phyloP scores from a whole-genome alignment of 37 sponge, comb jelly and placozoan genomes.

The Mnemiopsis leidyi region DNA sequence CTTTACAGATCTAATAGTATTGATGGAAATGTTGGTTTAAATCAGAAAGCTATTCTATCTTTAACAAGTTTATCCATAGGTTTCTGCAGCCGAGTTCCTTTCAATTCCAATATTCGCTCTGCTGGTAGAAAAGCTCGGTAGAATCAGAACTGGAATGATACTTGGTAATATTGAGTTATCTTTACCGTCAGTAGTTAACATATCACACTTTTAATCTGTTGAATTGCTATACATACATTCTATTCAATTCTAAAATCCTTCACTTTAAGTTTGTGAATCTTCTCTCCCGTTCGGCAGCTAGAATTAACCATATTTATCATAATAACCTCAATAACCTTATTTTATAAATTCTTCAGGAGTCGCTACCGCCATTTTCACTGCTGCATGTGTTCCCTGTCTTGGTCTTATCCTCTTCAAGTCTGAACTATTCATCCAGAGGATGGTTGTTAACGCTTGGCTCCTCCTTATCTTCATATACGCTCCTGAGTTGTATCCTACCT shows the following conservation, averaged over 20 bases:
- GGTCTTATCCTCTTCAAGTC: conserved; percentile 5
- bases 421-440: not conserved
- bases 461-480: conserved; percentile 6
- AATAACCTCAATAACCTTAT: not conserved
- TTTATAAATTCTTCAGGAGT: not conserved
- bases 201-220: no score
- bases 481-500: not conserved
- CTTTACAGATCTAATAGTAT: no score
- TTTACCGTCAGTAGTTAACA: no score
- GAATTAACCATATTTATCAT: not conserved
- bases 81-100: conserved; percentile 5
- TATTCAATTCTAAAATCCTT: no score
- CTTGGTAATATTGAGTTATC: not conserved
- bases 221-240: no score
- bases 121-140: conserved; percentile 7
- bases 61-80: not conserved
- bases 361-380: not conserved
- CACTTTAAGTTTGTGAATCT: no score
- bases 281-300: no score
- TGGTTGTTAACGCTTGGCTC: conserved; percentile 9
- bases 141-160: not conserved
- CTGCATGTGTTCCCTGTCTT: not conserved
- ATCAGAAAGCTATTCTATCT: not conserved
- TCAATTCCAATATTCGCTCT: conserved; percentile 19
- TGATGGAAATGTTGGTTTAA: no score